These are phyloP conservation scores for Kuschelorhynchus macadamiae DNA, from an alignment of 2,888 invertebrate genomes.

Conservation along the genomic window DNA sequence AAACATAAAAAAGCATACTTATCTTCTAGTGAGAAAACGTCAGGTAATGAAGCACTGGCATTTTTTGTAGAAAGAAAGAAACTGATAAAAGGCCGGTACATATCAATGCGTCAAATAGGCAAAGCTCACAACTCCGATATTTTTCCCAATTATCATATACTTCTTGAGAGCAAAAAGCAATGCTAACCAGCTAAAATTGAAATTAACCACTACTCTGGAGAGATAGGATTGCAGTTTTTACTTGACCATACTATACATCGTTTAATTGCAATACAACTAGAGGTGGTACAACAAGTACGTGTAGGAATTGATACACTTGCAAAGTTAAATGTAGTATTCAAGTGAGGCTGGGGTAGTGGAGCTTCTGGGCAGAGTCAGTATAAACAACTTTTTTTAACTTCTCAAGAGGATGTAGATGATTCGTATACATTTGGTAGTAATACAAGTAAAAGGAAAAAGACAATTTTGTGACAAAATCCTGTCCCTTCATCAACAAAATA, in stretches of 20 bases:
- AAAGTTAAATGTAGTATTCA: constrained; percentile 18
- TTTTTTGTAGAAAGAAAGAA: constrained; percentile 19
- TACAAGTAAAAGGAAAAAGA: constrained; percentile 15
- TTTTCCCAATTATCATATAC: constrained; percentile 10
- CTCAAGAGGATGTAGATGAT: constrained; percentile 4
- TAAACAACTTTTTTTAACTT: constrained; percentile 16
- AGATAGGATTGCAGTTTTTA: constrained; percentile 29
- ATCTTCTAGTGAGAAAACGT: constrained; percentile 15
- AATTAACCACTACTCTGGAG: constrained; percentile 28
- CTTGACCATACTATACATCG: constrained; percentile 25
- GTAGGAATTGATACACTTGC: constrained; percentile 5
- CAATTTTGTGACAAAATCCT: constrained; percentile 23
- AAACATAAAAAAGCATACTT: constrained; percentile 19
- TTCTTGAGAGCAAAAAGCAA: no score
- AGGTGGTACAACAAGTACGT: constrained; percentile 16
- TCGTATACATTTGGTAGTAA: background rate
- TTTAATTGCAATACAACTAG: constrained; percentile 17
- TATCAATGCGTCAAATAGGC: constrained; percentile 20
- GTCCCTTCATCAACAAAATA: constrained; percentile 18
- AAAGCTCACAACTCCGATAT: constrained; percentile 16
- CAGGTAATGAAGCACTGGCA: constrained; percentile 14
- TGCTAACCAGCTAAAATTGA: background rate
- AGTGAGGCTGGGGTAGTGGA: constrained; percentile 18
- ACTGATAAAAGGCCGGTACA: constrained; percentile 21
- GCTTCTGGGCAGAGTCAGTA: constrained; percentile 15